phyloP scores from a whole-genome alignment of 92 coral and sea anemone genomes.

The Blastomussa wellsi region DNA sequence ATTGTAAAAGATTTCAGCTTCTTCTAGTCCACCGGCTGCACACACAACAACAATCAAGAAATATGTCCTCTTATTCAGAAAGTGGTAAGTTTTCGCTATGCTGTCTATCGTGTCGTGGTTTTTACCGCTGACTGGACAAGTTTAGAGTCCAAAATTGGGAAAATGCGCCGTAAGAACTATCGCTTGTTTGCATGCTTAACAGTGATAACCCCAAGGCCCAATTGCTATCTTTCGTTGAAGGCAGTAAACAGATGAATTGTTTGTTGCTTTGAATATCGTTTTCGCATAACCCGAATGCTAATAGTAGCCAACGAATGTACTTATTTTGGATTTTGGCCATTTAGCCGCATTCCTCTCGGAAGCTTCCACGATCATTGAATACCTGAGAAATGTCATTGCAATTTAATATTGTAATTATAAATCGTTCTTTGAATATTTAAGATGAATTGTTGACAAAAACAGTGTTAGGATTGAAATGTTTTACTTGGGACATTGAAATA shows the following conservation, averaged over 20 bases:
- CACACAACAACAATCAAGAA: background rate
- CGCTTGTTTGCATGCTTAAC: constrained; percentile 30
- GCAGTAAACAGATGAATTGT: constrained; percentile 2
- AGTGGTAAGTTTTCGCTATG: constrained; percentile 26
- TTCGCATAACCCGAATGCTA: constrained; percentile 1
- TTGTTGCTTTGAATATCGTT: background rate
- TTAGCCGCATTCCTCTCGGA: background rate
- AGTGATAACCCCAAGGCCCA: background rate
- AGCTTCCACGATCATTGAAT: background rate
- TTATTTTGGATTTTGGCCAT: background rate
- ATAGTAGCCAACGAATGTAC: background rate
- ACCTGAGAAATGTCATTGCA: constrained; percentile 9
- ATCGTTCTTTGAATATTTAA: background rate
- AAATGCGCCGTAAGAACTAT: background rate
- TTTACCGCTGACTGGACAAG: background rate
- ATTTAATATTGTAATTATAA: constrained; percentile 17
- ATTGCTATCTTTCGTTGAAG: background rate
- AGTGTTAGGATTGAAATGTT: background rate
- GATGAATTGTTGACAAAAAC: background rate
- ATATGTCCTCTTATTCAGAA: constrained; percentile 34
- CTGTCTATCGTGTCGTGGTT: background rate
- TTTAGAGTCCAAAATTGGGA: background rate
- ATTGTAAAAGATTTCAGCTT: background rate
- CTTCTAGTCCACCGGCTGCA: constrained; percentile 16
- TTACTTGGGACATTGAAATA: background rate